Evolutionary conservation across 2,113 vertebrate species (phyloP).

Genomic region (Myotis brandtii): DNA sequence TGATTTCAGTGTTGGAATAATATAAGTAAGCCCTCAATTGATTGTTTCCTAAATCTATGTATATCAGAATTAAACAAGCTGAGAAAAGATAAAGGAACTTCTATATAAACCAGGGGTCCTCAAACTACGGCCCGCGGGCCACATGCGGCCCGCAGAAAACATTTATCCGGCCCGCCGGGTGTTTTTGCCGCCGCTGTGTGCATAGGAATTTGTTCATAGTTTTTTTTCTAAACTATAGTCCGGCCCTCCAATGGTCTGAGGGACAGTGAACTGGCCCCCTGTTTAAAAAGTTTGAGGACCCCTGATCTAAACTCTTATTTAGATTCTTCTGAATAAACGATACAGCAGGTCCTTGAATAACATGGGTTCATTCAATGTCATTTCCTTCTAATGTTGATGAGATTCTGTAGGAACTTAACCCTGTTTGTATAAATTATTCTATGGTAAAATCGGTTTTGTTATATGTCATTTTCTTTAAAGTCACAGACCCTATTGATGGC

Average conservation of each 20-base stretch:
- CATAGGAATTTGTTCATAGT: too few species aligned
- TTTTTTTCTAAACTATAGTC: too few species aligned
- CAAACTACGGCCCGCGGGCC: too few species aligned
- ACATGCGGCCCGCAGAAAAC: too few species aligned
- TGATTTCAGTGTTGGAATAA: not conserved
- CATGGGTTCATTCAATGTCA: not conserved
- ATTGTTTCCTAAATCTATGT: not conserved
- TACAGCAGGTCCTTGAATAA: not conserved
- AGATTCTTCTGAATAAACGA: not conserved
- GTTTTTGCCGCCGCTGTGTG: too few species aligned
- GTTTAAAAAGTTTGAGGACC: too few species aligned
- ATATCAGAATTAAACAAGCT: not conserved
- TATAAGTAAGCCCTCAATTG: not conserved
- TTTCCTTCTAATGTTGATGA: not conserved
- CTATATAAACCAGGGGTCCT: not conserved
- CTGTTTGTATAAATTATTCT: not conserved
- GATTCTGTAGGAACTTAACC: not conserved
- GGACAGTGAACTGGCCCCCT: too few species aligned
- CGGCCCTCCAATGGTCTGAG: too few species aligned
- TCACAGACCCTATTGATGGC: not conserved
- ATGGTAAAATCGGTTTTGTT: not conserved
- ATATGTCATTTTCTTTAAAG: not conserved
- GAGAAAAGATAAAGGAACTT: conserved; percentile 5
- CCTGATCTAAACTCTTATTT: not conserved
- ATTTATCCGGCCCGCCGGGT: too few species aligned